A percentile compares a stretch with the other conserved stretches of the same genome.
Conservation (phyloP, 2,113 vertebrate genomes). For the Myrmecophaga tridactyla region DNA sequence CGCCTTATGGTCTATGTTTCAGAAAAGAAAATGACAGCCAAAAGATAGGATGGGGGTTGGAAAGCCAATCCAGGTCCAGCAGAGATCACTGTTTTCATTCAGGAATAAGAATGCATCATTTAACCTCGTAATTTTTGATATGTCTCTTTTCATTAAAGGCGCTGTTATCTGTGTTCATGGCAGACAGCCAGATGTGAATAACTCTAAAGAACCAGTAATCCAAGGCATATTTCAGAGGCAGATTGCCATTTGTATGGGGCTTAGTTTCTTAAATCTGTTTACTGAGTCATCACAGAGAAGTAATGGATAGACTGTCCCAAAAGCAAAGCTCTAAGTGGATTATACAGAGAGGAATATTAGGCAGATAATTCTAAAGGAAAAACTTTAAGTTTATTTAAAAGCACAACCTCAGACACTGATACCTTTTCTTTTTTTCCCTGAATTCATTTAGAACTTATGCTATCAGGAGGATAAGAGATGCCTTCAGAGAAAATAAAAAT, state of each 20-base stretch:
- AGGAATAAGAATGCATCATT: not conserved
- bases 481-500: slow-evolving; percentile 92
- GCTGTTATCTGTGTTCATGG: not conserved
- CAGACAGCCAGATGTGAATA: not conserved
- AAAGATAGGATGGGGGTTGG: not conserved
- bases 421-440: not conserved
- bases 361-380: slow-evolving; percentile 14
- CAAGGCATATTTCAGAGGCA: not conserved
- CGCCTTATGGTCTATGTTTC: rapidly evolving
- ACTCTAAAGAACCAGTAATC: not conserved
- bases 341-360: not conserved
- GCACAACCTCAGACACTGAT: slow-evolving; percentile 13
- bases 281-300: slow-evolving; percentile 1
- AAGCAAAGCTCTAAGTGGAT: not conserved
- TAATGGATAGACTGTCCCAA: not conserved
- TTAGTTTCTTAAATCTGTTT: slow-evolving; percentile 16
- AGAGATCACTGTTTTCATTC: not conserved
- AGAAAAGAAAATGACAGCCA: not conserved
- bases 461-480: slow-evolving; percentile 92
- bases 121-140: not conserved
- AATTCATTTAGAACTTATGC: slow-evolving; percentile 89
- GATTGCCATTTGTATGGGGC: slow-evolving; percentile 11
- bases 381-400: slow-evolving; percentile 32
- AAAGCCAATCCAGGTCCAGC: not conserved
- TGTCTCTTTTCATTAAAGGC: not conserved